Base-by-base conservation (phyloP, 2,888 invertebrate species). In the Diaphora mendica region DNA sequence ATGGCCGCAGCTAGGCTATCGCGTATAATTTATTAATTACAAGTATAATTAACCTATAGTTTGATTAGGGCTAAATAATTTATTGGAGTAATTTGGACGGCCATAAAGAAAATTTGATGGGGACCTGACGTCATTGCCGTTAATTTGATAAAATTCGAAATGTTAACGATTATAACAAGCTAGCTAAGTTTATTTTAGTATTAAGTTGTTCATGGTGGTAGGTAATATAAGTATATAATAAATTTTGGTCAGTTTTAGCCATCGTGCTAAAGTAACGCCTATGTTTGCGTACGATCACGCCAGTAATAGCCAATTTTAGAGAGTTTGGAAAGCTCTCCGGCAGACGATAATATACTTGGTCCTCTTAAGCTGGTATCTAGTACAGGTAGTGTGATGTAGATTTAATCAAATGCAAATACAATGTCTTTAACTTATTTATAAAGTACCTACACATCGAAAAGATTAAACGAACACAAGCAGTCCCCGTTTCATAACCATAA, bases 51-150 rank as follows among this genome's bases (percentile, higher is more conserved):
- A 86, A 83, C 81, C 81, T 88, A 86, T 87, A 87, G 87, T 88
- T 88, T 88, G 87, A 87, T 87, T 84, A 88, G 80, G 78, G 73
- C 78, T 83, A 79, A 87, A 88, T 88, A 87, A 87, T 88, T 87
- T 84, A 88, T 85, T 82, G 77, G 80, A 73, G 81, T 86, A 84
- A 87, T 87, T 87, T 85, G 79, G 82, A 72, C 70, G 78, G 82
- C 82, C 79, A 85, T 85, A 85, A 87, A 88, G 87, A 86, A 86
- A 83, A 78, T 85, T 85, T 85, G 81, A 84, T 86, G 77, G 77
- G 74, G 74, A 62, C 64, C 71, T 80, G 79, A 80, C 73, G 82
- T 82, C 79, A 80, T 64, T 77, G 73, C 39, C 70, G 75, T 76
- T 73, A 78, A 82, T 83, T 82, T 73, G 73, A 81, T 77, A 75